phyloP scores from a whole-genome alignment of 2,797 vertebrate genomes.

The Danio choprae region DNA sequence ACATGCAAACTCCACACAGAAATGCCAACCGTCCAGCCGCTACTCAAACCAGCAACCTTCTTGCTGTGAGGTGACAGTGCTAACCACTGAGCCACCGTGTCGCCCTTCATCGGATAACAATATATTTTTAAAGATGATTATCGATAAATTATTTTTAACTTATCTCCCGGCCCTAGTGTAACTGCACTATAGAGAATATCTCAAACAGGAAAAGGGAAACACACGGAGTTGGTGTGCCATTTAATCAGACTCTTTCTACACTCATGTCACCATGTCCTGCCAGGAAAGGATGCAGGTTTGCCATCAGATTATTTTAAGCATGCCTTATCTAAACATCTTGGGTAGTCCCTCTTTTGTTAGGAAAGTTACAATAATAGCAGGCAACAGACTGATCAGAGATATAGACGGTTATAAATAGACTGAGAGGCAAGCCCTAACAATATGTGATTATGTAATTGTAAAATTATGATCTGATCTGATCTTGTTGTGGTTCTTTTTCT shows the following conservation, averaged over 20 bases:
- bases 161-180: no score
- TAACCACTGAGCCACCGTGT: no score
- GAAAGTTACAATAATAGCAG: conserved; percentile 42
- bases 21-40: no score
- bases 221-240: not conserved
- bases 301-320: conserved; percentile 66
- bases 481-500: conserved; percentile 14
- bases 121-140: no score
- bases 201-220: conserved; percentile 12
- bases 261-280: conserved; percentile 58
- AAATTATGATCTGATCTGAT: not conserved
- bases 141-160: no score
- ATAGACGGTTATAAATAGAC: conserved; percentile 47
- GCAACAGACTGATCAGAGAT: conserved; percentile 44
- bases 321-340: conserved; percentile 61
- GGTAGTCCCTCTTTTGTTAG: conserved; percentile 64
- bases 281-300: conserved; percentile 43
- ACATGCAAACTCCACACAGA: no score
- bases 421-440: not conserved
- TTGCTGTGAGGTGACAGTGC: no score
- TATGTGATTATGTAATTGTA: not conserved
- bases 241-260: conserved; percentile 22
- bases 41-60: no score
- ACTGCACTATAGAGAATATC: not conserved
- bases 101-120: no score